Percentiles rank a stretch among this genome's conserved stretches.
Evolutionary conservation across 1,140 invertebrate genomes (phyloP).

Genomic region (Drosophila bocki): DNA sequence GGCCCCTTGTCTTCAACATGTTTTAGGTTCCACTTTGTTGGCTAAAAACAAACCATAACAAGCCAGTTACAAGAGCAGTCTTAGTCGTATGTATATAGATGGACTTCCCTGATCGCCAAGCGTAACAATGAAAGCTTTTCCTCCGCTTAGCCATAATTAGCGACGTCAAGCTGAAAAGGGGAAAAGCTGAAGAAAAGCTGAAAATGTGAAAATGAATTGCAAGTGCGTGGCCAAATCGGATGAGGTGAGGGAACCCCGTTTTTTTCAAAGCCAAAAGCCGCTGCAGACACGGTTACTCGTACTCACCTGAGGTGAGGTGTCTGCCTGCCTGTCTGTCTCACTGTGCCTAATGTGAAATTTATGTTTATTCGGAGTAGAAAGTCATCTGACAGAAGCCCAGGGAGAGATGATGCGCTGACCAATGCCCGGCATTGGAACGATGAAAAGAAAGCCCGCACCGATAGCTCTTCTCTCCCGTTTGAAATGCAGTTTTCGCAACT

Average conservation of each 20-base stretch:
- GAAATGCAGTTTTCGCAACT: slow-evolving; percentile 37
- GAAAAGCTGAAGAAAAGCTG: slow-evolving; percentile 25
- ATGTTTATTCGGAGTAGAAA: slow-evolving; percentile 76
- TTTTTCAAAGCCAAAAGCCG: slow-evolving; percentile 59
- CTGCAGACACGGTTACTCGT: slow-evolving; percentile 19
- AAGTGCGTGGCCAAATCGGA: slow-evolving; percentile 46
- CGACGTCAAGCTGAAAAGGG: slow-evolving; percentile 32
- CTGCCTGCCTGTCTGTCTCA: slow-evolving; percentile 3
- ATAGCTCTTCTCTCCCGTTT: not conserved
- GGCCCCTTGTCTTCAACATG: slow-evolving; percentile 42
- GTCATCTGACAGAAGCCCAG: slow-evolving; percentile 44
- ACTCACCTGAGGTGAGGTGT: slow-evolving; percentile 27
- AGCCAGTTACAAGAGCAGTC: slow-evolving; percentile 32
- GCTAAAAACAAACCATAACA: slow-evolving; percentile 49
- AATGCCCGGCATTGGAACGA: slow-evolving; percentile 15
- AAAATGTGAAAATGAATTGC: slow-evolving; percentile 71
- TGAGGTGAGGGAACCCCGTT: slow-evolving; percentile 14
- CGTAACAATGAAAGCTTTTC: slow-evolving; percentile 65
- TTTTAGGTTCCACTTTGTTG: slow-evolving; percentile 76
- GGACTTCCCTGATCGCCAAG: slow-evolving; percentile 40
- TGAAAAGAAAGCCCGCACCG: slow-evolving; percentile 61
- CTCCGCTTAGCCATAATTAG: slow-evolving; percentile 59
- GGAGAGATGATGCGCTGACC: slow-evolving; percentile 44
- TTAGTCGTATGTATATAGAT: slow-evolving; percentile 16
- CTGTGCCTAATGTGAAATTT: slow-evolving; percentile 76